phyloP scores from a whole-genome alignment of 1,140 invertebrate species.

The Diorhabda elongata region DNA sequence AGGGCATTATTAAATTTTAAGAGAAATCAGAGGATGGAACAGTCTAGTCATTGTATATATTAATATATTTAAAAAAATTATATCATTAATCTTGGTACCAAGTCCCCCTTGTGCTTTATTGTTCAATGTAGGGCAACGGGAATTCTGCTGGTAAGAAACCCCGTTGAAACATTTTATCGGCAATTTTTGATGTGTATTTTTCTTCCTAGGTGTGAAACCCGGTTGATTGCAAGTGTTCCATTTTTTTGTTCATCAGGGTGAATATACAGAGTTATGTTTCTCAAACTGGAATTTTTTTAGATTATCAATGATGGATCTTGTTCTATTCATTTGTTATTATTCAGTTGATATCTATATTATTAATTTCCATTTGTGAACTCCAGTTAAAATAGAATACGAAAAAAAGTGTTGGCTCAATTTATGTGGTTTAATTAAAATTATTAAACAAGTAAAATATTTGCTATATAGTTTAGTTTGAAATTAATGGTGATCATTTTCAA shows the following conservation, averaged over 20 bases:
- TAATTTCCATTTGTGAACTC: no score
- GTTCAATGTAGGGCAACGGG: conserved; percentile 8
- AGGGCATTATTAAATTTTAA: neutral
- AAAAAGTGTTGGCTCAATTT: no score
- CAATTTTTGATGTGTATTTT: conserved; percentile 5
- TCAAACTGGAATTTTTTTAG: neutral
- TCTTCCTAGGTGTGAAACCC: conserved; percentile 3
- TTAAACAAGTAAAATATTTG: no score
- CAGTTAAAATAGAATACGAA: no score
- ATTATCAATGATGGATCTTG: no score
- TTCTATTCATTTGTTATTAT: no score
- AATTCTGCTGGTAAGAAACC: conserved; percentile 15
- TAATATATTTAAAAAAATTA: conserved; percentile 17
- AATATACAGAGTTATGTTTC: conserved; percentile 19
- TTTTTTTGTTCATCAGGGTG: conserved; percentile 19
- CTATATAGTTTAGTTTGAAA: no score
- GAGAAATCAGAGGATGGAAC: conserved; percentile 9
- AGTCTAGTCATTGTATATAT: conserved; percentile 31
- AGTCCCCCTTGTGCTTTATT: conserved; percentile 12
- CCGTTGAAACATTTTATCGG: conserved; percentile 7
- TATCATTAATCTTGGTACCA: conserved; percentile 9
- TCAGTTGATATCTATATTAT: no score
- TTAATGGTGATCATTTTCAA: no score
- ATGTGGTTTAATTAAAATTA: no score
- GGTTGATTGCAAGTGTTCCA: conserved; percentile 9